Conservation (phyloP, 2,888 invertebrate species). For the Coelopa pilipes region DNA sequence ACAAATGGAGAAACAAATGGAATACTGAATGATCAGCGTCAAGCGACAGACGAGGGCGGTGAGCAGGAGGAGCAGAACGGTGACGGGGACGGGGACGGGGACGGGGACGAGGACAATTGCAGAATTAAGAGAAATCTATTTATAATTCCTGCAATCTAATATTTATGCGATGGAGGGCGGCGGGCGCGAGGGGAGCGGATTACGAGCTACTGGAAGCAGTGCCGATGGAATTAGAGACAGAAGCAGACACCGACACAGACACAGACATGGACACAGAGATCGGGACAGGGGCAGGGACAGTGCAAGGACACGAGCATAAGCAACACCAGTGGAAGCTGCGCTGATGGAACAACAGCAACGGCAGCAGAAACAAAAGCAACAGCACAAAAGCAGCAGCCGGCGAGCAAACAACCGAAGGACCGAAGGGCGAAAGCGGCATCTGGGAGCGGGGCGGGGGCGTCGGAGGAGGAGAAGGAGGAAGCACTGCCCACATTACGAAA, state of each 20-base stretch:
- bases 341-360: too few relatives aligned
- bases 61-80: too few relatives aligned
- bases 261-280: too few relatives aligned
- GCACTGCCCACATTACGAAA: too few relatives aligned
- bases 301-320: too few relatives aligned
- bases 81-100: neutral
- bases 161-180: conserved; percentile 39
- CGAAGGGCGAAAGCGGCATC: too few relatives aligned
- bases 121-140: conserved; percentile 35
- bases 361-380: too few relatives aligned
- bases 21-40: conserved; percentile 21
- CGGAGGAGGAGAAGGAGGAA: neutral
- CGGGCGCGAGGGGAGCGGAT: conserved; percentile 21
- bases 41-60: neutral
- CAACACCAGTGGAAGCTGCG: neutral
- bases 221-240: conserved; percentile 23
- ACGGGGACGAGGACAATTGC: conserved; percentile 2
- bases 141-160: conserved; percentile 41
- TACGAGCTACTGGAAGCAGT: conserved; percentile 22
- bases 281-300: too few relatives aligned
- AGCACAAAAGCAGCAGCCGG: conserved; percentile 1
- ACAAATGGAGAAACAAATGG: conserved; percentile 18
- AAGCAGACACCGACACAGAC: too few relatives aligned
- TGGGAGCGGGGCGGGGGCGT: too few relatives aligned
- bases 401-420: neutral